These are phyloP conservation scores for Syrista parreyssii DNA, from an alignment of 2,888 invertebrate species.

Conservation along the genomic window DNA sequence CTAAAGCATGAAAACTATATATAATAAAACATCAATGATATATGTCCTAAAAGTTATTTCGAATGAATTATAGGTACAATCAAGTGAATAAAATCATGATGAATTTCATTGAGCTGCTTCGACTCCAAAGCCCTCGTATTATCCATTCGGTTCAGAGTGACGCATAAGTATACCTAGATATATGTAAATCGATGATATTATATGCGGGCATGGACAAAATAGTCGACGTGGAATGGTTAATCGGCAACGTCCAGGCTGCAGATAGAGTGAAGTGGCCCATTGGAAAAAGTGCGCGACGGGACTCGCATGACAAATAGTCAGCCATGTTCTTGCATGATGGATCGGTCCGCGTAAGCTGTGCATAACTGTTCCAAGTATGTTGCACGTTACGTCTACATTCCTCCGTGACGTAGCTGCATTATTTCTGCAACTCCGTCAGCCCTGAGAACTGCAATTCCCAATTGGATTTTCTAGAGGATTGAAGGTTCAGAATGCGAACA, in stretches of 20 bases:
- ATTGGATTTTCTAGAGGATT: background rate
- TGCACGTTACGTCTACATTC: background rate
- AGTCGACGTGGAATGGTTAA: background rate
- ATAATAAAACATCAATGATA: background rate
- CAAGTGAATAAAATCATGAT: background rate
- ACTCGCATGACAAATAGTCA: slow-evolving; percentile 28
- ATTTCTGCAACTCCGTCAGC: background rate
- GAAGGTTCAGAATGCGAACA: background rate
- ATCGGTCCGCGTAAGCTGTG: background rate
- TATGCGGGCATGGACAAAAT: background rate
- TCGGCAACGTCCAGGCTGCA: background rate
- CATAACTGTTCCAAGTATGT: background rate
- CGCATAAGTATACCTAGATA: background rate
- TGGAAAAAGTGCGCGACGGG: slow-evolving; percentile 28
- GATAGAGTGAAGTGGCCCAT: background rate
- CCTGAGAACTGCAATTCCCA: background rate
- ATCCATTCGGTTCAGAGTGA: background rate
- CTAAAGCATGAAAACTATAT: background rate
- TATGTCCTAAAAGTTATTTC: background rate
- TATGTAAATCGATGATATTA: background rate
- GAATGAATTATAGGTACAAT: background rate
- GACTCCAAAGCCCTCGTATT: background rate
- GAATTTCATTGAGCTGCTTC: background rate
- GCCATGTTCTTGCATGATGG: background rate
- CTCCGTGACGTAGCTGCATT: background rate